A percentile compares a stretch with the other conserved stretches of the same genome.
phyloP scores from a whole-genome alignment of 1,140 invertebrate species.

The Drosophila carrolli region DNA sequence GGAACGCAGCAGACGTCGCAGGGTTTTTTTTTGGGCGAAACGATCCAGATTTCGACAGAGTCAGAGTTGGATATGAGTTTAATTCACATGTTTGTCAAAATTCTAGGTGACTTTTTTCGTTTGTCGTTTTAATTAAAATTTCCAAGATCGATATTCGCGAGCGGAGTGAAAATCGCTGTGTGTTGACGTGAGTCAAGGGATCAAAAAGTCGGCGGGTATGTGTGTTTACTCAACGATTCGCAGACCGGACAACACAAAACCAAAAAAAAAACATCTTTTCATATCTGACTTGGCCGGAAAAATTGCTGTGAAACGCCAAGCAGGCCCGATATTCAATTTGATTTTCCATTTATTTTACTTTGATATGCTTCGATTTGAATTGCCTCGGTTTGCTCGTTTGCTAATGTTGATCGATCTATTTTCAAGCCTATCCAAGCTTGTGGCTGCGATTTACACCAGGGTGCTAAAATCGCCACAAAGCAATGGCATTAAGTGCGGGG shows the following conservation, averaged over 20 bases:
- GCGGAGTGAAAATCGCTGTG: not conserved
- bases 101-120: conserved; percentile 31
- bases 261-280: not conserved
- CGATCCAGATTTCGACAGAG: conserved; percentile 9
- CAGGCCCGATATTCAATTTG: conserved; percentile 5
- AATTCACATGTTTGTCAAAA: conserved; percentile 64
- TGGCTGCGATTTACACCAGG: conserved; percentile 46
- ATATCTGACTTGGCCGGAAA: not conserved
- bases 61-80: conserved; percentile 33
- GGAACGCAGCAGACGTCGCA: conserved; percentile 46
- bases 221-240: not conserved
- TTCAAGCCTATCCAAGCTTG: conserved; percentile 36
- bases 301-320: conserved; percentile 2
- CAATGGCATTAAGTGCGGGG: conserved; percentile 34
- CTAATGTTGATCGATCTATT: conserved; percentile 40
- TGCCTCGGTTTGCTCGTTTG: conserved; percentile 29
- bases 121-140: conserved; percentile 25
- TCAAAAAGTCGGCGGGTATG: not conserved
- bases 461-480: conserved; percentile 40
- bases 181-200: not conserved
- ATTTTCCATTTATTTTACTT: conserved; percentile 1
- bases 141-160: not conserved
- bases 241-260: not conserved
- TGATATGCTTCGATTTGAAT: conserved; percentile 21
- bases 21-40: conserved; percentile 8